A percentile compares a stretch with the other conserved stretches of the same genome.
Evolutionary conservation across 2,888 invertebrate species (phyloP).

Genomic region (Ochropacha duplaris): DNA sequence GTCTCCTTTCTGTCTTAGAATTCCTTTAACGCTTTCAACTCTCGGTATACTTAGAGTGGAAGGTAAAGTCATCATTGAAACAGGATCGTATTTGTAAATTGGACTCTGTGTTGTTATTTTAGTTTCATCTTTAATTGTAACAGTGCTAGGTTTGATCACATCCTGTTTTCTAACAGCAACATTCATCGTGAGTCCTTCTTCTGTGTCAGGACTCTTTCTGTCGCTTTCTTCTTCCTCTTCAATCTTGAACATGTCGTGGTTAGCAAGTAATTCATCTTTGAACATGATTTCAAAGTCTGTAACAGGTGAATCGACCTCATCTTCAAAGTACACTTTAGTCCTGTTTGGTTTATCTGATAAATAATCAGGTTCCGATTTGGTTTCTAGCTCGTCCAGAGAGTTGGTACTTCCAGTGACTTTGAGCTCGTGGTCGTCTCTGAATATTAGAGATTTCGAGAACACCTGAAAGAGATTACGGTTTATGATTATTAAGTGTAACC

Average conservation of each 20-base stretch:
- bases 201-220: constrained; percentile 61
- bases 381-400: constrained; percentile 69
- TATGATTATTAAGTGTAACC: too few relatives aligned
- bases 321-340: constrained; percentile 78
- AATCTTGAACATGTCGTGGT: constrained; percentile 73
- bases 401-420: constrained; percentile 54
- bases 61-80: constrained; percentile 58
- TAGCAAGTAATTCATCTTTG: constrained; percentile 71
- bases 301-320: constrained; percentile 75
- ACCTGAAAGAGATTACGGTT: constrained; percentile 71
- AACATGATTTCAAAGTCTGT: constrained; percentile 82
- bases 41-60: constrained; percentile 63
- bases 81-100: constrained; percentile 70
- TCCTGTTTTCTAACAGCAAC: constrained; percentile 69
- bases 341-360: constrained; percentile 68
- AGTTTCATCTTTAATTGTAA: constrained; percentile 72
- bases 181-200: constrained; percentile 74
- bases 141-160: constrained; percentile 70
- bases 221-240: constrained; percentile 76
- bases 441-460: constrained; percentile 78
- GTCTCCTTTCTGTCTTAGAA: constrained; percentile 54
- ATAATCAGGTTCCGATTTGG: constrained; percentile 74
- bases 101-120: constrained; percentile 70
- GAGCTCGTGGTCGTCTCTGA: constrained; percentile 72
- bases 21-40: constrained; percentile 73